Percentiles rank a stretch among this genome's conserved stretches.
These are phyloP conservation scores for Berghia stephanieae DNA, from an alignment of 1,140 invertebrate species.

Conservation along the genomic window DNA sequence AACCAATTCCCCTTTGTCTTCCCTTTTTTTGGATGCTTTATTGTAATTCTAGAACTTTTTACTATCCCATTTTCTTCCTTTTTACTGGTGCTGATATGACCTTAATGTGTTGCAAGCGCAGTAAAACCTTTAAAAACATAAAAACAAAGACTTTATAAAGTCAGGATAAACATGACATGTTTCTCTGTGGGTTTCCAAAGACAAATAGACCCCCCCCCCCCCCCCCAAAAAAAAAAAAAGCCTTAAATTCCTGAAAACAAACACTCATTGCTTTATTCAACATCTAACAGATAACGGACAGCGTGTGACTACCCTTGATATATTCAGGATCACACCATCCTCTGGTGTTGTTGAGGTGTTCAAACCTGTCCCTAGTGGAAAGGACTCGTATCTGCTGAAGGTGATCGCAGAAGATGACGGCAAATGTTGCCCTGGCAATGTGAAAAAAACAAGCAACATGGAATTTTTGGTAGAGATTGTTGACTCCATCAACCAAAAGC, in stretches of 20 bases:
- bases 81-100: too few species aligned
- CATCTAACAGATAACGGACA: constrained; percentile 36
- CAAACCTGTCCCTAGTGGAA: constrained; percentile 36
- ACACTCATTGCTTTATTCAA: constrained; percentile 39
- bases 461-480: constrained; percentile 43
- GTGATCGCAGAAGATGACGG: constrained; percentile 58
- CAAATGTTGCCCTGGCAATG: constrained; percentile 47
- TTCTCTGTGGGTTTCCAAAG: too few species aligned
- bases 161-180: too few species aligned
- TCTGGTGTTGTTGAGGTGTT: constrained; percentile 50
- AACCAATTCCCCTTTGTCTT: too few species aligned
- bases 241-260: constrained; percentile 41
- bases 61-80: too few species aligned
- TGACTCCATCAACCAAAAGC: constrained; percentile 56
- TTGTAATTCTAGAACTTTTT: too few species aligned
- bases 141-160: too few species aligned
- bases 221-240: too few species aligned
- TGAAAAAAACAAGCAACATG: constrained; percentile 36
- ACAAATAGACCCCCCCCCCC: too few species aligned
- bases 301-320: neutral
- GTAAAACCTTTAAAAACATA: too few species aligned
- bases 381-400: constrained; percentile 42
- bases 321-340: constrained; percentile 47
- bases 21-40: too few species aligned
- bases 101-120: too few species aligned